Percentiles rank a stretch among this genome's conserved stretches.
phyloP scores from a whole-genome alignment of 2,888 invertebrate species.

The Gymnosoma rotundatum region DNA sequence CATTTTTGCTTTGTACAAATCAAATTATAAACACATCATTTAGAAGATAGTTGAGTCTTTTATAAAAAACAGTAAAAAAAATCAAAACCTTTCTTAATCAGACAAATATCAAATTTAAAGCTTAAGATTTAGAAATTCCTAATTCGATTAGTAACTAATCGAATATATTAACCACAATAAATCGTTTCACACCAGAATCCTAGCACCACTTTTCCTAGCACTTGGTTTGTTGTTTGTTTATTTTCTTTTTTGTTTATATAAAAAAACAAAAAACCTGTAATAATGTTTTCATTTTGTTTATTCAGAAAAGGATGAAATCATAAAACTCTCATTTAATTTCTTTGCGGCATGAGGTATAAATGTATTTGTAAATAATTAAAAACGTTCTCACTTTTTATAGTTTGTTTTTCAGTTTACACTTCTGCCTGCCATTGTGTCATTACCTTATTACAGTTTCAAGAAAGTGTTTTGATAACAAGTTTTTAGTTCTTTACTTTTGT shows the following conservation, averaged over 20 bases:
- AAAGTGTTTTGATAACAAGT: conserved; percentile 14
- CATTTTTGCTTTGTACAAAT: too few relatives aligned
- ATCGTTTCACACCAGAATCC: conserved; percentile 52
- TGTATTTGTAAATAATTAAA: conserved; percentile 57
- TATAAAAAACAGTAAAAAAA: too few relatives aligned
- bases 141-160: conserved; percentile 31
- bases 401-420: not conserved
- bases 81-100: too few relatives aligned
- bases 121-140: not conserved
- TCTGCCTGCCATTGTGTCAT: not conserved
- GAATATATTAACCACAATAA: conserved; percentile 6
- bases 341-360: conserved; percentile 61
- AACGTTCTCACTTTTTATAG: not conserved
- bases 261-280: not conserved
- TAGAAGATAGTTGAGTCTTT: too few relatives aligned
- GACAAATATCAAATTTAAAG: too few relatives aligned
- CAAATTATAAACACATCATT: too few relatives aligned
- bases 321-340: conserved; percentile 51
- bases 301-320: conserved; percentile 18
- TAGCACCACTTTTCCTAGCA: conserved; percentile 42
- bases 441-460: not conserved
- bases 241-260: not conserved
- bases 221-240: conserved; percentile 5
- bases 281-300: too few relatives aligned
- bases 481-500: conserved; percentile 46